Percentiles rank a stretch among this genome's conserved stretches.
phyloP scores from a whole-genome alignment of 30 jellyfish, hydroid and myxozoan genomes.

The Aurelia sp. region DNA sequence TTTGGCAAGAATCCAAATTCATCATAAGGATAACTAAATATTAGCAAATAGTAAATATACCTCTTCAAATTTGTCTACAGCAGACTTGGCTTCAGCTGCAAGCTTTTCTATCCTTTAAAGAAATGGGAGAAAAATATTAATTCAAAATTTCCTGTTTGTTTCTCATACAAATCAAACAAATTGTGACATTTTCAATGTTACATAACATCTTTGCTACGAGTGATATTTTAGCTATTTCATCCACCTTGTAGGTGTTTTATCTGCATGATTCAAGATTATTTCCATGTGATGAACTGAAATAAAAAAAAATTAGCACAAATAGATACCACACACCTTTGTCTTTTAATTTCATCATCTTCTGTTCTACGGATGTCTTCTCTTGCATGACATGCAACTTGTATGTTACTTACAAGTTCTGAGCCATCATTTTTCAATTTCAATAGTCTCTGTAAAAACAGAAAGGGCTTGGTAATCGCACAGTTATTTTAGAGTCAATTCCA shows the following conservation, averaged over 20 bases:
- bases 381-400: constrained; percentile 91
- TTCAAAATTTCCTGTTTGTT: too few relatives aligned
- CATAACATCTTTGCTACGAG: too few relatives aligned
- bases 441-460: constrained; percentile 47
- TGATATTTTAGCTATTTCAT: too few relatives aligned
- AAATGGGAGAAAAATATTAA: not conserved
- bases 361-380: constrained; percentile 78
- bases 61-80: constrained; percentile 81
- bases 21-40: too few relatives aligned
- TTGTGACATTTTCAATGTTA: too few relatives aligned
- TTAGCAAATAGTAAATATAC: not conserved
- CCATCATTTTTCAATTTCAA: constrained; percentile 81
- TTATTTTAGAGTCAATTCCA: too few relatives aligned
- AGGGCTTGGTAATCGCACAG: too few relatives aligned
- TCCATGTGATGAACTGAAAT: too few relatives aligned
- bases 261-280: too few relatives aligned
- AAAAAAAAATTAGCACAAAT: too few relatives aligned
- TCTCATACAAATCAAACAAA: too few relatives aligned
- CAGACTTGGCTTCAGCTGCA: constrained; percentile 78
- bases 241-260: too few relatives aligned
- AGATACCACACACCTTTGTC: constrained; percentile 47
- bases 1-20: not conserved
- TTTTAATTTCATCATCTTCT: constrained; percentile 72
- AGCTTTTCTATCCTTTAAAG: constrained; percentile 71
- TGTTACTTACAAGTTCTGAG: constrained; percentile 85